These are phyloP conservation scores for Camptogramma bilineatum DNA, from an alignment of 2,888 invertebrate species.

Conservation along the genomic window DNA sequence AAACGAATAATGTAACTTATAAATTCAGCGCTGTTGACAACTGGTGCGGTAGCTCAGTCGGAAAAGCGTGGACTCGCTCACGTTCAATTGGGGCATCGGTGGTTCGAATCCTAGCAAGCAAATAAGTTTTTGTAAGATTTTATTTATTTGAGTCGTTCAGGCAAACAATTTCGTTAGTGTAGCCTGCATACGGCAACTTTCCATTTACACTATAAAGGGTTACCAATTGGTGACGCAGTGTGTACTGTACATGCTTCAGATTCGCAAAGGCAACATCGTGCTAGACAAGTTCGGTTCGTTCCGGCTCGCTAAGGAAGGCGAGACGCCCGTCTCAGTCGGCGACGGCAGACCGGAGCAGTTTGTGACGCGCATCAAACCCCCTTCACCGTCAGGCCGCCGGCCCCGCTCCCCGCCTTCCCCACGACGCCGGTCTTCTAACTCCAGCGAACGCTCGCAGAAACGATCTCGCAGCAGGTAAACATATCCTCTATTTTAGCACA, in stretches of 20 bases:
- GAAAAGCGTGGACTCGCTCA: too few species aligned
- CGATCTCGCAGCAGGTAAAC: constrained; percentile 75
- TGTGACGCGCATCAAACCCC: constrained; percentile 80
- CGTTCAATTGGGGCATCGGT: too few species aligned
- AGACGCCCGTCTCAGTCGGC: constrained; percentile 77
- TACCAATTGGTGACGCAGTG: too few species aligned
- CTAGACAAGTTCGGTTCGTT: constrained; percentile 91
- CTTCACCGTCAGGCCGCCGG: constrained; percentile 68
- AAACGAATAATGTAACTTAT: too few species aligned
- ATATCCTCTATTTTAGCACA: background rate
- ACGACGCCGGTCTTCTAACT: constrained; percentile 77
- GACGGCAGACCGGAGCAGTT: constrained; percentile 82
- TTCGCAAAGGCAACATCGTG: constrained; percentile 86
- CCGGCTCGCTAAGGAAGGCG: constrained; percentile 86
- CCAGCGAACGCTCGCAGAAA: constrained; percentile 69
- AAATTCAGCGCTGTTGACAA: too few species aligned
- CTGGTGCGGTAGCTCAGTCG: too few species aligned
- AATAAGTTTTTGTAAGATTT: too few species aligned
- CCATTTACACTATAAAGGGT: too few species aligned
- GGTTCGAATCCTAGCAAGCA: too few species aligned
- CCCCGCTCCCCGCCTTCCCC: constrained; percentile 79
- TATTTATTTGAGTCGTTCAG: too few species aligned
- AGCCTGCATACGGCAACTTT: too few species aligned
- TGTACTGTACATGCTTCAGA: constrained; percentile 56
- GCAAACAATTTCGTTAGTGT: too few species aligned